A percentile compares a stretch with the other conserved stretches of the same genome.
phyloP scores from a whole-genome alignment of 1,140 invertebrate species.

The Nilaparvata lugens region DNA sequence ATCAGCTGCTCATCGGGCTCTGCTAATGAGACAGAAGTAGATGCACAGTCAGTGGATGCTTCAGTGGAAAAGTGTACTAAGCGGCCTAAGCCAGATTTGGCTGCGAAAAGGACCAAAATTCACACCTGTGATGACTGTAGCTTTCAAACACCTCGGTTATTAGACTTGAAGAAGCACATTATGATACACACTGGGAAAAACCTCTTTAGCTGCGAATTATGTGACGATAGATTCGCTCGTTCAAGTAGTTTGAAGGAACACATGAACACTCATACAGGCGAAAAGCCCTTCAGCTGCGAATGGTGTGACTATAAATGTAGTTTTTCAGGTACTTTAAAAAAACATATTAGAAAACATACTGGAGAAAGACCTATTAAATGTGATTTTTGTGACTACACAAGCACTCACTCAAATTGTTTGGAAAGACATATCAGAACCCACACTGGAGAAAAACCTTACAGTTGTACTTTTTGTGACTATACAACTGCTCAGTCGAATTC shows the following conservation, averaged over 20 bases:
- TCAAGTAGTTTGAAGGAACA: slow-evolving; percentile 44
- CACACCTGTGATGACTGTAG: too few species aligned
- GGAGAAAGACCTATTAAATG: slow-evolving; percentile 50
- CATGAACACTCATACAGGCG: slow-evolving; percentile 56
- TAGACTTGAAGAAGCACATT: too few species aligned
- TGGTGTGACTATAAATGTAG: background rate
- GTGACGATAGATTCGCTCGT: background rate
- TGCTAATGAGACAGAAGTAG: too few species aligned
- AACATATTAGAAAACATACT: slow-evolving; percentile 41
- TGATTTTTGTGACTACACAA: slow-evolving; percentile 48
- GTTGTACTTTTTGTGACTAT: too few species aligned
- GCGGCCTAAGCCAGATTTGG: too few species aligned
- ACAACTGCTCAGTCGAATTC: too few species aligned
- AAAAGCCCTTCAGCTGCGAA: slow-evolving; percentile 50
- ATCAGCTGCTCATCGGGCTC: too few species aligned
- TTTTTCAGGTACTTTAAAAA: slow-evolving; percentile 28
- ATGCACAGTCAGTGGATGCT: too few species aligned
- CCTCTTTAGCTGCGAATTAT: slow-evolving; percentile 9
- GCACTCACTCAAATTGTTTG: slow-evolving; percentile 27
- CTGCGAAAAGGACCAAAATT: too few species aligned
- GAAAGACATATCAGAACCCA: slow-evolving; percentile 23
- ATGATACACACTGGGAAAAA: slow-evolving; percentile 16
- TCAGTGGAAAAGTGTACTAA: too few species aligned
- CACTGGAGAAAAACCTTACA: too few species aligned
- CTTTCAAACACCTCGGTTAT: too few species aligned